These are phyloP conservation scores for Tauraco hartlaubi DNA, from an alignment of 2,797 vertebrate genomes.

Conservation along the genomic window DNA sequence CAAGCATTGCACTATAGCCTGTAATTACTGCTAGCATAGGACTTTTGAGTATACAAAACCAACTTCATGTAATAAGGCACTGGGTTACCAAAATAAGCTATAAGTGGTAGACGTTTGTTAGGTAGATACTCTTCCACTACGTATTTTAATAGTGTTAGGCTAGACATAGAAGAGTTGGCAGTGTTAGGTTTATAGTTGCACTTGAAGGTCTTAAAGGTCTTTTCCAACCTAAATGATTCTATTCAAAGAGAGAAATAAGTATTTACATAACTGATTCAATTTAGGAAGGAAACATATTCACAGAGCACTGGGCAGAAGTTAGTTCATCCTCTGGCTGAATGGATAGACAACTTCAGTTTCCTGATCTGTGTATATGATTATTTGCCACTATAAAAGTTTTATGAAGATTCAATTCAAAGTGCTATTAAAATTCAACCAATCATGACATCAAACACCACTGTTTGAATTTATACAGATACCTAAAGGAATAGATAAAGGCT, in stretches of 20 bases:
- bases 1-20: neutral
- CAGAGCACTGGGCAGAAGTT: neutral
- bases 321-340: neutral
- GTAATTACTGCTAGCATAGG: neutral
- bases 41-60: neutral
- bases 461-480: conserved; percentile 21
- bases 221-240: too few species aligned
- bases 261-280: neutral
- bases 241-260: neutral
- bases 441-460: neutral
- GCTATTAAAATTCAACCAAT: conserved; percentile 48
- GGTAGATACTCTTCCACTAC: neutral
- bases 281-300: neutral
- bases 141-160: neutral
- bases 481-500: conserved; percentile 44
- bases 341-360: neutral
- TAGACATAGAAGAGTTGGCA: neutral
- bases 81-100: neutral
- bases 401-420: conserved; percentile 10
- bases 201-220: too few species aligned
- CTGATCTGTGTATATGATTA: neutral
- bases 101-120: neutral
- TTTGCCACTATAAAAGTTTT: neutral
- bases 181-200: too few species aligned
- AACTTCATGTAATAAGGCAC: neutral